Base-by-base conservation (phyloP, 2,888 invertebrate species). In the Listrodromus nycthemerus region DNA sequence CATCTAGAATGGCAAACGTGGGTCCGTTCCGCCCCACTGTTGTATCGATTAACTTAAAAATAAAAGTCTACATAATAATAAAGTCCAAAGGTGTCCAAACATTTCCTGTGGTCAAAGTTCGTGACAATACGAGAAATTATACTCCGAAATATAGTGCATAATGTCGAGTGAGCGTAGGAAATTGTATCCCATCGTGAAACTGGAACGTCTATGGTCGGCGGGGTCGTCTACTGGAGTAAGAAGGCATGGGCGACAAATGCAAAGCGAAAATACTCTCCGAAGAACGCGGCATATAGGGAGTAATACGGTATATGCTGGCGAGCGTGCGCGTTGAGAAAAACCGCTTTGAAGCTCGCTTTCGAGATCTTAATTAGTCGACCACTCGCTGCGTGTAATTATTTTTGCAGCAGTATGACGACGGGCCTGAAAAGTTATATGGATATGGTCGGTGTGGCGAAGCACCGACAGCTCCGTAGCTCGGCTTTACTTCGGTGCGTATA, bases 301-400 rank as follows among this genome's bases (percentile, higher is more conserved):
- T 58, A 61, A 65, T 58, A 61, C 67, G 50, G 45, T 48, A 24
- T 37, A 37, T 45, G 61, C 71, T 37, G 69, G 50, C 63, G 50
- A 33, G 71, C 50, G 33, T 65, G 50, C 58, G 82, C 80, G 70
- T 75, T 80, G 71, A 83, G 80, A 85, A 84, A 84, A 85, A 86
- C 84, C 78, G 76, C 85, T 83, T 84, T 81, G 85, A 86, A 85
- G 87, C 80, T 83, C 83, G 83, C 75, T 61, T 86, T 85, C 82
- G 86, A 88, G 87, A 88, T 88, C 88, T 88, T 88, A 87, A 88
- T 88, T 88, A 88, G 86, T 86, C 75, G 82, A 86, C 87, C 86
- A 80, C 87, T 84, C 73, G 83, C 81, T 83, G 86, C 66, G 86
- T 80, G 84, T 85, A 86, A 86, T 87, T 87, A 87, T 85, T 87